Conservation (phyloP, 2,888 invertebrate genomes). For the Chrysodeixis includens region DNA sequence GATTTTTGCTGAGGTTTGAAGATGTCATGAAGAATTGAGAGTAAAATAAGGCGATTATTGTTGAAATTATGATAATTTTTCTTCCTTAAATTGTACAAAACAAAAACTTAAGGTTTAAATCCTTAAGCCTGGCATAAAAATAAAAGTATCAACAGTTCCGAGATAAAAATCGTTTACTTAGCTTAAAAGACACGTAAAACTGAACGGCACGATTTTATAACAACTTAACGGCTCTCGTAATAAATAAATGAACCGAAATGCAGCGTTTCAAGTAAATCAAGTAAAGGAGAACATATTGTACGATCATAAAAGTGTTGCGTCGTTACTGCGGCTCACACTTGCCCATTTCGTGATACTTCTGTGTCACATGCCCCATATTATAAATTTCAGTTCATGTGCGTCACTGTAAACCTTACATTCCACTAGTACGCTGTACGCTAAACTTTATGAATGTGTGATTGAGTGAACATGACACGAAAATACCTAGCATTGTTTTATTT, state of each 20-base stretch:
- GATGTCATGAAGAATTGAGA: no score
- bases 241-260: background rate
- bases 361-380: slow-evolving; percentile 40
- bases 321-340: slow-evolving; percentile 39
- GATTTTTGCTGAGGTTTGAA: no score
- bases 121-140: no score
- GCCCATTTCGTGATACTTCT: slow-evolving; percentile 54
- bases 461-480: no score
- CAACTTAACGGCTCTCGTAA: background rate
- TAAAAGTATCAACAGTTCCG: background rate
- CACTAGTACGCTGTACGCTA: slow-evolving; percentile 23
- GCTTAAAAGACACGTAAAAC: background rate
- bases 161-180: background rate
- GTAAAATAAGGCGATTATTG: no score
- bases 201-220: background rate
- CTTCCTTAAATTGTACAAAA: no score
- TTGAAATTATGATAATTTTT: no score
- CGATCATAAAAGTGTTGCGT: slow-evolving; percentile 16
- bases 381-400: slow-evolving; percentile 36
- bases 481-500: no score
- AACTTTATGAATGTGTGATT: slow-evolving; percentile 20
- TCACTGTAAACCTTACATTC: slow-evolving; percentile 43
- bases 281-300: slow-evolving; percentile 11
- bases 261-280: background rate
- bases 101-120: no score